Evolutionary conservation across 2,888 invertebrate species (phyloP).

Genomic region (Alviniconcha strummeri): DNA sequence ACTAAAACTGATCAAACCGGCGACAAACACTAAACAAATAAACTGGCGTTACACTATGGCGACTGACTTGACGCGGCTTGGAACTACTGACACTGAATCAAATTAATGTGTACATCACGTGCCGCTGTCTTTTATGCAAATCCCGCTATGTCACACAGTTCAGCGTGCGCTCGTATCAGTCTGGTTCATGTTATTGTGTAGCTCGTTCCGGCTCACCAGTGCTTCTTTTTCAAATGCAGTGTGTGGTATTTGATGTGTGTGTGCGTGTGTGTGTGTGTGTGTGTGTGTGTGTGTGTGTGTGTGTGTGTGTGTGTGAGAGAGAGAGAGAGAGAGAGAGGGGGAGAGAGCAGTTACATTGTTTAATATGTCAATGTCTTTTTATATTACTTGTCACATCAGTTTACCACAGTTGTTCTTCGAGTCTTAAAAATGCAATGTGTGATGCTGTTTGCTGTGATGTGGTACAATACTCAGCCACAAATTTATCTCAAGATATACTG

Average conservation of each 20-base stretch:
- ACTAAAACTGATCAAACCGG: too few species aligned
- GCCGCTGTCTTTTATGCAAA: too few species aligned
- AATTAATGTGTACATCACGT: not conserved
- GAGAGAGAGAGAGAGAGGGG: not conserved
- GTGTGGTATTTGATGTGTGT: not conserved
- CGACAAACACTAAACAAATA: too few species aligned
- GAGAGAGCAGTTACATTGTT: not conserved
- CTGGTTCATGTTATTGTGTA: not conserved
- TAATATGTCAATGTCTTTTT: too few species aligned
- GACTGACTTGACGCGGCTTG: too few species aligned
- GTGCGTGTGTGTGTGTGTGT: conserved; percentile 19
- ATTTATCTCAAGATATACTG: too few species aligned
- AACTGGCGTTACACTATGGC: too few species aligned
- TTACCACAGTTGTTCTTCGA: too few species aligned
- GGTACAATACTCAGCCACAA: not conserved
- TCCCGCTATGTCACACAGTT: too few species aligned
- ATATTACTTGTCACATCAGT: too few species aligned
- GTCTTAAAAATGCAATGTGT: not conserved
- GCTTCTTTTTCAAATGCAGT: not conserved
- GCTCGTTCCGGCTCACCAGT: not conserved
- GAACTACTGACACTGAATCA: not conserved
- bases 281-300: conserved; percentile 5
- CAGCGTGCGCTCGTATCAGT: too few species aligned
- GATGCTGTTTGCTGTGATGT: not conserved
- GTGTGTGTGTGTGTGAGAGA: conserved; percentile 13